Evolutionary conservation across 2,113 vertebrate genomes (phyloP).

Genomic region (Grallaria varia): DNA sequence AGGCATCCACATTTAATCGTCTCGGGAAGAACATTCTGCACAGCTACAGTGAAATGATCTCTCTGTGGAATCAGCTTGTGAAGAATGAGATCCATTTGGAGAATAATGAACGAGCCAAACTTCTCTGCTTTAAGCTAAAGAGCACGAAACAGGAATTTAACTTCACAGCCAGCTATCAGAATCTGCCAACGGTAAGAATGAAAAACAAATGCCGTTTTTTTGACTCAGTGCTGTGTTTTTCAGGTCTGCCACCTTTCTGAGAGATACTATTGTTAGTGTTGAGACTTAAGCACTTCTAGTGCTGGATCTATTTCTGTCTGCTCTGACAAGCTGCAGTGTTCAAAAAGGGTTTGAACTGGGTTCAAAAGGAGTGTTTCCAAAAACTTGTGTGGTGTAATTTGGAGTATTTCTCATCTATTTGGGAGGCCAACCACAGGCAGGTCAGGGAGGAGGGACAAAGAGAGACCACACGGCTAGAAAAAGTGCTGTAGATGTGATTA

Average conservation of each 20-base stretch:
- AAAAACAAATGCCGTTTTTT: background rate
- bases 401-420: background rate
- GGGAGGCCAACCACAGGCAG: background rate
- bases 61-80: conserved; percentile 77
- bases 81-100: conserved; percentile 76
- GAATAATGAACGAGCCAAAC: conserved; percentile 66
- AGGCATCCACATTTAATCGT: conserved; percentile 75
- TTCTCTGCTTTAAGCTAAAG: conserved; percentile 74
- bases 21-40: conserved; percentile 72
- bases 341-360: no score
- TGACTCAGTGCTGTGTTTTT: background rate
- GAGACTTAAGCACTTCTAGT: background rate
- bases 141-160: conserved; percentile 76
- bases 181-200: conserved; percentile 68
- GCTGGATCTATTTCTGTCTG: background rate
- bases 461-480: background rate
- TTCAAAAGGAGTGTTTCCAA: background rate
- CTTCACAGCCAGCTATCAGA: conserved; percentile 72
- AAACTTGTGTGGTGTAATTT: background rate
- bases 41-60: conserved; percentile 75
- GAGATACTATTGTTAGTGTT: background rate
- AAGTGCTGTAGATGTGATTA: background rate
- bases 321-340: background rate
- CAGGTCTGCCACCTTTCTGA: background rate
- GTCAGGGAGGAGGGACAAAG: background rate